Base-by-base conservation (phyloP, 2,797 vertebrate genomes). In the Pyrocephalus nanus region DNA sequence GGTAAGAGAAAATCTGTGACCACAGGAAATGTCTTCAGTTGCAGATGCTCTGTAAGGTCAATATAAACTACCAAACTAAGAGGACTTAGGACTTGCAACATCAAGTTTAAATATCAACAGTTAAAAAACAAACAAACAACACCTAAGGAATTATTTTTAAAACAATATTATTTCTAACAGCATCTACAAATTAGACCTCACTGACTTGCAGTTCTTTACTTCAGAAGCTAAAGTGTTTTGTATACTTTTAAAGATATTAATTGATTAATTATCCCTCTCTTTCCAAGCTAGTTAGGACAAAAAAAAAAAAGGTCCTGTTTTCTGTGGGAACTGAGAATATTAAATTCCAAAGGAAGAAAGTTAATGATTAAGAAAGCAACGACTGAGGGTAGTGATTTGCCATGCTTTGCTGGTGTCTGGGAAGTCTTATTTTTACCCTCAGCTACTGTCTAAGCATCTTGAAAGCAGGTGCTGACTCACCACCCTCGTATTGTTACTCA, bases 321-420 rank as follows among this genome's bases (percentile, higher is more conserved):
- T 64, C 23, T 65, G 40, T 84, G 79, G 79, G 76, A 95, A 93
- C 66, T 5, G 43, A 86, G 58, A 70, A 62, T 84, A 95, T 86
- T 90, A 84, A 57, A 93, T 95, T 90, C 76, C 73, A 84, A 29
- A 66, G 18, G n/a, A 62, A 91, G 51, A 92, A 93, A 95, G 51
- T 78, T 82, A 70, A 86, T 53, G 58, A 86, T 66, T 81, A 94
- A 88, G 62, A 78, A 81, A 75, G 51, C 3, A n/a, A 77, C 34
- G 58, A 42, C 4, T 14, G 54, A 81, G 27, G 26, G 25, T 62
- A 76, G 18, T 67, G 60, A 73, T 96, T 95, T 88, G 47, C 51
- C 25, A 51, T 81, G 70, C 76, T 62, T 94, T 93, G n/a, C 36
- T 84, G 79, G 30, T 91, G 76, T 69, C 70, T 93, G 66, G 36